Percentiles rank a stretch among this genome's conserved stretches.
Evolutionary conservation across 2,797 vertebrate genomes (phyloP).

Genomic region (Pelodytes ibericus): DNA sequence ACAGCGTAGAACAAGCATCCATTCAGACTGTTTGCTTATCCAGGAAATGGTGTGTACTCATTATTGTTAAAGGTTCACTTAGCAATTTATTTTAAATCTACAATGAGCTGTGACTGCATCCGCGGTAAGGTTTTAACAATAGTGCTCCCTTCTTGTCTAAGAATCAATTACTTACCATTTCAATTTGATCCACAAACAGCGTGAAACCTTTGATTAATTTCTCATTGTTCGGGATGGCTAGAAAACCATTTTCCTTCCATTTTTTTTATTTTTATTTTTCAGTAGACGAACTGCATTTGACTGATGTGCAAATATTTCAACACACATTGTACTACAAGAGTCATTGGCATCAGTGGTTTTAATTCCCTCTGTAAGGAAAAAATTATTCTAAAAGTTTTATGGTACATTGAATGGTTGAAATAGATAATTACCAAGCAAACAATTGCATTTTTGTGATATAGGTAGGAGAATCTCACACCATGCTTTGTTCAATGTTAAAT

Average conservation of each 20-base stretch:
- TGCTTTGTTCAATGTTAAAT: no score
- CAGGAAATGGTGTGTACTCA: constrained; percentile 28
- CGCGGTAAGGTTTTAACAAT: constrained; percentile 42
- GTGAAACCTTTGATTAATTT: constrained; percentile 54
- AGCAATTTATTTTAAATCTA: constrained; percentile 49
- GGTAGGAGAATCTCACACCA: not conserved
- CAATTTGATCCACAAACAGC: constrained; percentile 53
- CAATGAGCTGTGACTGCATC: constrained; percentile 21
- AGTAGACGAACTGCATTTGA: constrained; percentile 35
- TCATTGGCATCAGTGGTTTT: constrained; percentile 36
- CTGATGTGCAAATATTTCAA: constrained; percentile 46
- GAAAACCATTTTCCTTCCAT: constrained; percentile 42
- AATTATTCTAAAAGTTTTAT: constrained; percentile 29
- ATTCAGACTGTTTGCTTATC: constrained; percentile 38
- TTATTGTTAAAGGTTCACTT: constrained; percentile 44
- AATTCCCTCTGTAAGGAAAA: constrained; percentile 40
- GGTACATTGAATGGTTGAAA: constrained; percentile 27
- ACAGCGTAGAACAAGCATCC: not conserved
- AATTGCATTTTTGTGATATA: constrained; percentile 22
- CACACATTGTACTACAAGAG: constrained; percentile 28
- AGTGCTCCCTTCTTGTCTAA: constrained; percentile 43
- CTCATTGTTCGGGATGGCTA: constrained; percentile 44
- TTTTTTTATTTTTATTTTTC: constrained; percentile 25
- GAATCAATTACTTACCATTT: constrained; percentile 55
- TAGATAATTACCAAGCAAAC: constrained; percentile 7